A percentile compares a stretch with the other conserved stretches of the same genome.
phyloP scores from a whole-genome alignment of 2,797 vertebrate species.

The Ambastaia sidthimunki region DNA sequence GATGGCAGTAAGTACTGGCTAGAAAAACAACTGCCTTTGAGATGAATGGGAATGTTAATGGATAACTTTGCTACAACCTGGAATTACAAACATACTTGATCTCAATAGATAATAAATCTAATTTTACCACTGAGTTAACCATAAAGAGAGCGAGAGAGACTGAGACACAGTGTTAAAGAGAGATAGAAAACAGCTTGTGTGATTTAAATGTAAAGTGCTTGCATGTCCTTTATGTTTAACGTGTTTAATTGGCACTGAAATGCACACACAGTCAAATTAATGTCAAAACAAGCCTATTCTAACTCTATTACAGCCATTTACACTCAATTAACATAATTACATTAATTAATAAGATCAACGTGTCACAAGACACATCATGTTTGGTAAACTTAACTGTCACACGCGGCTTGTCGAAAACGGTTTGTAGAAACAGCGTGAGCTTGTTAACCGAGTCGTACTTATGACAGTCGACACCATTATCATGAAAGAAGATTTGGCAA shows the following conservation, averaged over 20 bases:
- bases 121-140: no score
- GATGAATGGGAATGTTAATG: no score
- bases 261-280: neutral
- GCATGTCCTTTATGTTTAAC: neutral
- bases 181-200: neutral
- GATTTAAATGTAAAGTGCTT: conserved; percentile 12
- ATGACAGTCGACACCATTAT: conserved; percentile 12
- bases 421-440: conserved; percentile 4
- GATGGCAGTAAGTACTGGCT: no score
- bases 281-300: conserved; percentile 7
- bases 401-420: conserved; percentile 2
- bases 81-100: no score
- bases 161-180: no score
- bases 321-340: neutral
- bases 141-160: no score
- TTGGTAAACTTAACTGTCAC: conserved; percentile 11
- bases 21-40: no score
- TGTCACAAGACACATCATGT: conserved; percentile 15
- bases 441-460: conserved; percentile 2
- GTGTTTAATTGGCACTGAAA: conserved; percentile 1
- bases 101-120: no score
- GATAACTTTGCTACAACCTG: no score
- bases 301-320: conserved; percentile 11
- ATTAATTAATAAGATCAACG: conserved; percentile 1
- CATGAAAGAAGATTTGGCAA: conserved; percentile 14